Evolutionary conservation across 2,888 invertebrate genomes (phyloP), one percentile per base, ranked within the genome.

Genomic region (Latrodectus elegans): DNA sequence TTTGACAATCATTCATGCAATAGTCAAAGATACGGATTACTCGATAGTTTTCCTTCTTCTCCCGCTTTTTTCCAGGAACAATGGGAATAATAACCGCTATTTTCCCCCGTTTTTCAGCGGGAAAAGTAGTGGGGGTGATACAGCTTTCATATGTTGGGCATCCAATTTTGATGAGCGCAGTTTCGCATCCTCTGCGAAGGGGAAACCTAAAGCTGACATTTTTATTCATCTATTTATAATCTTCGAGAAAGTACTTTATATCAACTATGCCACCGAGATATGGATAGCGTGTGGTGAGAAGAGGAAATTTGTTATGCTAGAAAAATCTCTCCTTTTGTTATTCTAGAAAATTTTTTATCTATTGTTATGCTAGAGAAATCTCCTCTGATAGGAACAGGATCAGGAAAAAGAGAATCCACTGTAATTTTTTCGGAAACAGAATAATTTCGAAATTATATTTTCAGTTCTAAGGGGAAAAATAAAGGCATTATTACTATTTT

Each of bases 81-180:
- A 86, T 76, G 77, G 51, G 68, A 80, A 87, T 87, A 87, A 87
- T 87, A 87, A 87, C 86, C 72, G 68, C 86, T 77, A 86, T 86
- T 86, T 76, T 76, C 73, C 68, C 79, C 38, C 60, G 55, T 12
- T 17, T 79, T 78, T 73, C 68, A 15, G 51, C n/a, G 52, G 51
- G 15, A 70, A 64, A 22, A 38, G 55, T 22, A 60, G 64, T 51
- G 22, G 80, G 60, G 14, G n/a, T n/a, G n/a, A n/a, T 12, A 15
- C 6, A 60, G 60, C n/a, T 60, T 60, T 64, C 72, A 51, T 80
- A 64, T 81, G 65, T 60, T 81, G 73, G 26, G 73, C 65, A 52
- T 81, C 53, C 17, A 65, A 81, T 67, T 73, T 74, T 81, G 65
- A 81, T 67, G 74, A 10, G 72, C 51, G 22, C 52, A 26, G 22